Evolutionary conservation across 2,888 invertebrate species (phyloP).

Genomic region (Ochropleura leucogaster): DNA sequence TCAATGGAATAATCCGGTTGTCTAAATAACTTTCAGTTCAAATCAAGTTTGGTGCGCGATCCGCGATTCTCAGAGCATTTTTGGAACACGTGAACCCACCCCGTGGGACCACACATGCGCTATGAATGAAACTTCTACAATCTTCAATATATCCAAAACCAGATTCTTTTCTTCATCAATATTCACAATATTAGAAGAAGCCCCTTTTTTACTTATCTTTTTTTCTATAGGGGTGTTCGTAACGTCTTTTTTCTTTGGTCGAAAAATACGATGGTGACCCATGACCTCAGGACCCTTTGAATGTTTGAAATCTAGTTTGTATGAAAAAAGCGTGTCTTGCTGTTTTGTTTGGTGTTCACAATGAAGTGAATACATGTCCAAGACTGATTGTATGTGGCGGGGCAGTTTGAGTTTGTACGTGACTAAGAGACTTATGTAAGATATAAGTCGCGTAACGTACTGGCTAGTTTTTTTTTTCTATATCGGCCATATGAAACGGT

Average conservation of each 20-base stretch:
- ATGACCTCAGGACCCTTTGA: constrained; percentile 85
- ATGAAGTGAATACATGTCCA: constrained; percentile 77
- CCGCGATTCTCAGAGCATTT: constrained; percentile 77
- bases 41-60: constrained; percentile 75
- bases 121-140: constrained; percentile 77
- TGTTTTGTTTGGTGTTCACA: constrained; percentile 76
- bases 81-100: constrained; percentile 78
- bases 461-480: not conserved
- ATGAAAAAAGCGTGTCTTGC: constrained; percentile 85
- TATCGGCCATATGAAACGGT: not conserved
- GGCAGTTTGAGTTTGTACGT: constrained; percentile 70
- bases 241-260: constrained; percentile 88
- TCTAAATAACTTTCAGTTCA: constrained; percentile 51
- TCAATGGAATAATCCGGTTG: constrained; percentile 58
- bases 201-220: constrained; percentile 85
- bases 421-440: constrained; percentile 14
- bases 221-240: constrained; percentile 81
- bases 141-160: constrained; percentile 86
- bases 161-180: constrained; percentile 90
- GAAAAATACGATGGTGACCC: constrained; percentile 88
- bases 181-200: constrained; percentile 90
- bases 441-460: not conserved
- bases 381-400: constrained; percentile 79
- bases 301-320: constrained; percentile 87
- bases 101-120: constrained; percentile 88